Base-by-base conservation (phyloP, 2,113 vertebrate species). In the Pomatorhinus ruficollis region DNA sequence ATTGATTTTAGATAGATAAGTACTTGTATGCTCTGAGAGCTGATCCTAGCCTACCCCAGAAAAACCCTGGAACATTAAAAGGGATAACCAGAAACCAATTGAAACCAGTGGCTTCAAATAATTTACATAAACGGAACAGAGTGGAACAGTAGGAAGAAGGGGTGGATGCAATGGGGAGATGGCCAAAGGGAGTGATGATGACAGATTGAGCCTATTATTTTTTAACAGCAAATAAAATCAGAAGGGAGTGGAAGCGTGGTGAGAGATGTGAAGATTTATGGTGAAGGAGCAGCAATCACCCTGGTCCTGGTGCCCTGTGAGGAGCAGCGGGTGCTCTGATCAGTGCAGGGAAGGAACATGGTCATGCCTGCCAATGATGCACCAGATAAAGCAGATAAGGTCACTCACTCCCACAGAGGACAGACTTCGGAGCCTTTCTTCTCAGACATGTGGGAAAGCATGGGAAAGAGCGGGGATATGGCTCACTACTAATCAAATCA, bases 381-480 rank as follows among this genome's bases (percentile, higher is more conserved):
- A 4, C 47, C 24, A 63, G 81, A 94, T 84, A 39, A 14, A 87
- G 65, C 27, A 82, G 93, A 94, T 94, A 92, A 75, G 20, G 50
- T 90, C 49, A 60, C 31, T 92, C 45, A 52, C 66, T 92, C 86
- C 91, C 57, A 83, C 63, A 50, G 27, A 81, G 72, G 72, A 74
- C 37, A 91, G 42, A 12, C 35, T 87, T 86, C 3, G 0, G 68
- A 84, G 52, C 42, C 83, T 89, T 89, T 89, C 83, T 81, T 92
- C 78, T 91, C 42, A 47, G 61, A 23, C 23, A 12, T 28, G 50
- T 0, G 1, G 31, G 42, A 81, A 77, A 45, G 8, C 68, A 77
- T 35, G 56, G 83, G 77, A 78, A 83, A 47, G 39, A 91, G 24
- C 1, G 0, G 23, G 44, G 23, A 45, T 74, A 18, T 35, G 27